Evolutionary conservation across 2,888 invertebrate genomes (phyloP), one percentile per base, ranked within the genome.

Genomic region (Leptothorax acervorum): DNA sequence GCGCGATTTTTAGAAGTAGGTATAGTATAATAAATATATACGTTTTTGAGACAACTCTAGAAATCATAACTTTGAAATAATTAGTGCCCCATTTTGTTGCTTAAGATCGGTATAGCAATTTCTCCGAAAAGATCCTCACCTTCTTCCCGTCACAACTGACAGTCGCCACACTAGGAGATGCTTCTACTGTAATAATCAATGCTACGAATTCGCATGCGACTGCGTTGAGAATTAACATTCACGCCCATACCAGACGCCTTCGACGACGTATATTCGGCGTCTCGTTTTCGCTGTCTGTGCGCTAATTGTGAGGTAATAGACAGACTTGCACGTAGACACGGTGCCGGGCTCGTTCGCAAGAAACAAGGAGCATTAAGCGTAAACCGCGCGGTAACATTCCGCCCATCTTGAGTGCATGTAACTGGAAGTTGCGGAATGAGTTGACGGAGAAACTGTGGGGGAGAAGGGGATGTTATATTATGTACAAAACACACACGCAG

Each of bases 291-390:
- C 51, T 39, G 70, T 48, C 57, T 73, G 81, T 65, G 45, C 63
- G 42, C 63, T 82, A 82, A 88, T 88, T 84, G 79, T 84, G 45
- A 78, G 71, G 84, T 74, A 84, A 88, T 86, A 87, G 86, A 86
- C 74, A 82, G 70, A 82, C 51, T 53, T 62, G 60, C 18, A 48
- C 71, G n/a, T n/a, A 57, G 57, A 42, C 63, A 11, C 76, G 39
- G 11, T 1, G 15, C 8, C 12, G 55, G 55, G 51, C n/a, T 48
- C 57, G 31, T 11, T 66, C 63, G 65, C 82, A 78, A 87, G 88
- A 86, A 71, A 60, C 53, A 55, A 57, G 68, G 55, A 63, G 60
- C 82, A 86, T 86, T 86, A 87, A 82, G 66, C 55, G 79, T 76
- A 83, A 86, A 74, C 73, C 73, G 68, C 62, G 75, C 66, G 57